Base-by-base conservation (phyloP, 2,888 invertebrate genomes). In the Sphinx pinastri region DNA sequence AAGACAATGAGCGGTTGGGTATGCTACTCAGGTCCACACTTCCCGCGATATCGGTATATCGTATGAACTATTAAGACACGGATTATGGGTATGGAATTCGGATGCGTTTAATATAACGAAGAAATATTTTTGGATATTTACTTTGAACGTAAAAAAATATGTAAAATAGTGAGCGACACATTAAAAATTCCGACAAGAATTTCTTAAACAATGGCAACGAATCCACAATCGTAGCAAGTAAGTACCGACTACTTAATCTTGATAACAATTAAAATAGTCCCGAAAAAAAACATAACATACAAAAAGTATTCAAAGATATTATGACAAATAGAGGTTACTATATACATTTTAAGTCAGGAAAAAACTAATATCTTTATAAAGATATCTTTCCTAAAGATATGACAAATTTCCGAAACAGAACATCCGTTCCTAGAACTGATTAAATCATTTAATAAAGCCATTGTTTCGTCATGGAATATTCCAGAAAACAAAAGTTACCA, bases 21-120 rank as follows among this genome's bases (percentile, higher is more conserved):
- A 91, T 92, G 90, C 91, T 74, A 76, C 72, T 69, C 75, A 67
- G 78, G 88, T 88, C 75, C 77, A 76, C 77, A 84, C 84, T 91
- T 89, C 88, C 89, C 87, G 90, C 86, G 87, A 87, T 84, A 81
- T 82, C 79, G 79, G 79, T 77, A 90, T 89, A 85, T 88, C 88
- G 84, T 76, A 86, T 85, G 74, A 80, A 75, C 82, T 86, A 87
- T 88, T 88, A 88, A 77, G 76, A 68, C n/a, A 54, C 31, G 45
- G 60, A 59, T 16, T 51, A 38, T 59, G 49, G 63, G n/a, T 49
- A 7, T 11, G 16, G 67, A 67, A 54, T 67, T 67, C 51, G 54
- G 31, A 54, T 67, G 14, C 31, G 31, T 11, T 38, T 67, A 54
- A n/a, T n/a, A n/a, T n/a, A n/a, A 13, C 38, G 13, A 31, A 25